phyloP scores from a whole-genome alignment of 1,140 invertebrate species.

The Penaeus indicus region DNA sequence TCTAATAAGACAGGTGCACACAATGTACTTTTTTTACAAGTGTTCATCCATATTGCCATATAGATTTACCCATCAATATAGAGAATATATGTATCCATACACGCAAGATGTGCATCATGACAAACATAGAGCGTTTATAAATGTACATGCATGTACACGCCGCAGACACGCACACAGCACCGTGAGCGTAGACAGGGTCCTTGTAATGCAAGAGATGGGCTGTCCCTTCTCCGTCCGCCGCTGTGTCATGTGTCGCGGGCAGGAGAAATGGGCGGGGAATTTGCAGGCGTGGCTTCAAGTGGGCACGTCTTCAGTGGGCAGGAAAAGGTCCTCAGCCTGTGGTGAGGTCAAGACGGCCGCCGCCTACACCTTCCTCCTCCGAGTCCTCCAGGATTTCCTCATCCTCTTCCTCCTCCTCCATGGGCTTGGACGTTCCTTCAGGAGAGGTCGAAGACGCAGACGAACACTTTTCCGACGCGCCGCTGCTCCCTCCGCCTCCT shows the following conservation, averaged over 20 bases:
- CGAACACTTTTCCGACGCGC: slow-evolving; percentile 42
- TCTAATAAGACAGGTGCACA: no score
- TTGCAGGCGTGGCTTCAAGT: no score
- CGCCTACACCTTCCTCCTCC: slow-evolving; percentile 40
- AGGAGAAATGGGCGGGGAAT: no score
- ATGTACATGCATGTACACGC: slow-evolving; percentile 5
- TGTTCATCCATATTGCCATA: no score
- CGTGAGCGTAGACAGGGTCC: not conserved
- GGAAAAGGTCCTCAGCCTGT: slow-evolving; percentile 30
- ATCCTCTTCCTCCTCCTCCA: slow-evolving; percentile 55
- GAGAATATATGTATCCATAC: no score
- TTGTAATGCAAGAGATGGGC: no score
- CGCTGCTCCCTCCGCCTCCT: slow-evolving; percentile 8
- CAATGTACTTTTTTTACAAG: no score
- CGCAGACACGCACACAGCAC: not conserved
- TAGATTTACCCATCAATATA: no score
- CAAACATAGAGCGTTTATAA: no score
- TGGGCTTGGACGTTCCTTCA: slow-evolving; percentile 24
- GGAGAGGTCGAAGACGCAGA: slow-evolving; percentile 42
- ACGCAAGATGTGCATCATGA: no score
- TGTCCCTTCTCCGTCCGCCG: no score
- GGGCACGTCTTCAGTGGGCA: not conserved
- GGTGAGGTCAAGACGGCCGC: slow-evolving; percentile 29
- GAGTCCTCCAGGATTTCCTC: slow-evolving; percentile 56
- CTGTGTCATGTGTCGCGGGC: no score